Base-by-base conservation (phyloP, 2,797 vertebrate genomes). In the Propithecus perrieri region DNA sequence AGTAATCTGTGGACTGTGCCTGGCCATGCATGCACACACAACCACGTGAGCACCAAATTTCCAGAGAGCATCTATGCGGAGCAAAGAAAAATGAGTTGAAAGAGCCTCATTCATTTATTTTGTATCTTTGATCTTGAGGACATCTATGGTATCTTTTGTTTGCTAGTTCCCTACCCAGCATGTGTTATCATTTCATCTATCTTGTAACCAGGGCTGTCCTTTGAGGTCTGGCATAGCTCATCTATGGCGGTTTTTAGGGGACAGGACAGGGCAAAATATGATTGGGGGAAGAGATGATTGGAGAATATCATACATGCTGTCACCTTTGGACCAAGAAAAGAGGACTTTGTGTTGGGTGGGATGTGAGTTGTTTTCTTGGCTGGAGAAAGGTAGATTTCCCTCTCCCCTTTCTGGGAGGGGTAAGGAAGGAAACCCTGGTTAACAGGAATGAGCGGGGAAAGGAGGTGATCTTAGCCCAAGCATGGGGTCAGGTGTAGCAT, bases 141-240 rank as follows among this genome's bases (percentile, higher is more conserved):
- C 48, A 63, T 92, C n/a, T 38, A 89, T 69, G 92, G 33, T 55
- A 57, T 8, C 13, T 89, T 95, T 85, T 72, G 46, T 92, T 91
- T 61, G 30, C 59, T 86, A 48, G 3, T 78, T 97, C n/a, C 38
- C 76, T 48, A 88, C 7, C 30, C 18, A 50, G 18, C 10, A 69
- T 65, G 33, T 83, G 22, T 81, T 72, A 90, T 61, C 33, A 35
- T 85, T 92, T 96, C 13, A 74, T 85, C 7, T 3, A 53, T 86
- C 43, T 94, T 87, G 38, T 15, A 92, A 75, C 3, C 24, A 55
- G 12, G 1, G 33, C 35, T 55, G 81, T 43, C 38, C 33, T 81
- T 85, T 91, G 69, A 80, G 14, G 22, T 85, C 17, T 46, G 59
- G 26, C 22, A 43, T 22, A 75, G 81, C 30, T 96, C 38, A 48